phyloP scores from a whole-genome alignment of 2,113 vertebrate species.

The Dipodomys stephensi region DNA sequence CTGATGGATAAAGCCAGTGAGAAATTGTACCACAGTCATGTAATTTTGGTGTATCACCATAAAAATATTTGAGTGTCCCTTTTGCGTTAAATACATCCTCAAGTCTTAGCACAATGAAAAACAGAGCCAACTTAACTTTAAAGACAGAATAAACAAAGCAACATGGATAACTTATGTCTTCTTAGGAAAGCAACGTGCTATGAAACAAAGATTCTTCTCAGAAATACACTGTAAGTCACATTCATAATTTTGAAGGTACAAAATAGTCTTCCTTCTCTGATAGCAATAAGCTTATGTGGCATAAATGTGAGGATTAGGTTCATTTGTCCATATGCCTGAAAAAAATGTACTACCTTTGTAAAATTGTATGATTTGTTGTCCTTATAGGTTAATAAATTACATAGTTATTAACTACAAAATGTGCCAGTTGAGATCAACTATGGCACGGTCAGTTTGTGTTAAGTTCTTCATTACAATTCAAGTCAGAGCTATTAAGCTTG shows the following conservation, averaged over 20 bases:
- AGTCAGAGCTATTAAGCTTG: not conserved
- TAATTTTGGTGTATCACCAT: not conserved
- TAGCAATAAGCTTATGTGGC: not conserved
- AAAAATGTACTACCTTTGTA: not conserved
- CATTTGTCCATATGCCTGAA: not conserved
- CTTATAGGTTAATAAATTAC: not conserved
- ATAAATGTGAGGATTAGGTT: not conserved
- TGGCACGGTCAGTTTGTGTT: not conserved
- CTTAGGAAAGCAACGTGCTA: not conserved
- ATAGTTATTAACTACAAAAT: not conserved
- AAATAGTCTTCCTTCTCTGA: not conserved
- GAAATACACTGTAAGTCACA: not conserved
- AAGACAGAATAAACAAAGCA: not conserved
- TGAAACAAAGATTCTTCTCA: not conserved
- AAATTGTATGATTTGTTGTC: not conserved
- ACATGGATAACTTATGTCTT: not conserved
- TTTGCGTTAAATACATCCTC: not conserved
- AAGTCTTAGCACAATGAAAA: not conserved
- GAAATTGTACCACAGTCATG: not conserved
- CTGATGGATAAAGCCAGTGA: not conserved
- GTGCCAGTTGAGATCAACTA: not conserved
- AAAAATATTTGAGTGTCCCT: not conserved
- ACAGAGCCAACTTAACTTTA: not conserved
- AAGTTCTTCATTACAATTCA: constrained; percentile 2
- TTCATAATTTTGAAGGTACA: not conserved